phyloP scores from a whole-genome alignment of 2,797 vertebrate genomes.

The Triplophysa bombifrons region DNA sequence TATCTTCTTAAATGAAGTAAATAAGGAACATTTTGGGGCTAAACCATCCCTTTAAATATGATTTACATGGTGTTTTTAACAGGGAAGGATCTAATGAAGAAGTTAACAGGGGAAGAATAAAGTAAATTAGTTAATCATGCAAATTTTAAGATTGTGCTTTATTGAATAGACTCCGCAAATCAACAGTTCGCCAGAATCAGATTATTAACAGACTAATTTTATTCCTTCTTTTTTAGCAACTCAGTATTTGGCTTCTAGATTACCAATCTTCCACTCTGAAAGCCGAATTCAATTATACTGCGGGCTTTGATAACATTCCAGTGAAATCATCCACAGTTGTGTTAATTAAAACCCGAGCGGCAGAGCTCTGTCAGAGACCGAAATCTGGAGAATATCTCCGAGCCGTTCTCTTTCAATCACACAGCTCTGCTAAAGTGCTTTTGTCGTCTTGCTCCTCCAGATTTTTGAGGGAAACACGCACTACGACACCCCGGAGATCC shows the following conservation, averaged over 20 bases:
- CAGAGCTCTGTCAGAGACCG: slow-evolving; percentile 46
- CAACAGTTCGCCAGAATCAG: slow-evolving; percentile 51
- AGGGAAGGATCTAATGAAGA: not conserved
- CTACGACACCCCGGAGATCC: slow-evolving; percentile 93
- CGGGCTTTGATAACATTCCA: slow-evolving; percentile 73
- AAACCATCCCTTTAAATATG: not conserved
- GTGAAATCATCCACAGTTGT: slow-evolving; percentile 69
- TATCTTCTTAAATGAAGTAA: too few species aligned
- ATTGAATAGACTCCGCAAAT: slow-evolving; percentile 38
- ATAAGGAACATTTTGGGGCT: too few species aligned
- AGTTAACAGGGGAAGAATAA: not conserved
- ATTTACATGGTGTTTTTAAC: not conserved
- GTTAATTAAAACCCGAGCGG: slow-evolving; percentile 58
- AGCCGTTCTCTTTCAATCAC: slow-evolving; percentile 43
- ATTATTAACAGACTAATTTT: slow-evolving; percentile 50
- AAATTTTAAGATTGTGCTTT: slow-evolving; percentile 23
- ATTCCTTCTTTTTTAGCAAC: slow-evolving; percentile 45
- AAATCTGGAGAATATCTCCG: slow-evolving; percentile 46
- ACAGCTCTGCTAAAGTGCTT: slow-evolving; percentile 38
- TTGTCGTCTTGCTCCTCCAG: slow-evolving; percentile 66
- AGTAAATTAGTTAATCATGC: slow-evolving; percentile 33
- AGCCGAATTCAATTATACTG: slow-evolving; percentile 67
- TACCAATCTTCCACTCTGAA: slow-evolving; percentile 57
- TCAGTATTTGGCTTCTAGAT: slow-evolving; percentile 49
- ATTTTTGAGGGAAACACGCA: slow-evolving; percentile 97